Conservation (phyloP, 2,888 invertebrate species). For the Chloroclysta siterata region DNA sequence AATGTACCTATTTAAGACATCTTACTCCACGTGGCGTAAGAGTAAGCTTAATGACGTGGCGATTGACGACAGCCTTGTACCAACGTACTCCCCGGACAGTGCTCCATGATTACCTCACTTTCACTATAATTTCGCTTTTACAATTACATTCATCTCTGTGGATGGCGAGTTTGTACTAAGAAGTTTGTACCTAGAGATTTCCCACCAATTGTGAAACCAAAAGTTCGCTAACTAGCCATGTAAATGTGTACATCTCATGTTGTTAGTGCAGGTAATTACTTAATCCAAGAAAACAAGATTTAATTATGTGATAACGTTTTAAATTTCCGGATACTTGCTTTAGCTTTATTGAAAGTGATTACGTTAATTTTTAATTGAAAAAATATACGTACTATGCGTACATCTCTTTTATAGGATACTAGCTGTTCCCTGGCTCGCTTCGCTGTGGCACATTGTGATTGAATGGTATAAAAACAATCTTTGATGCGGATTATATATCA, state of each 20-base stretch:
- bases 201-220: conserved; percentile 43
- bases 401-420: too few species aligned
- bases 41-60: conserved; percentile 5
- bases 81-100: conserved; percentile 1
- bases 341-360: conserved; percentile 11
- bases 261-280: conserved; percentile 32
- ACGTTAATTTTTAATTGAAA: too few species aligned
- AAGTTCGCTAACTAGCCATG: conserved; percentile 32
- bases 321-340: conserved; percentile 19
- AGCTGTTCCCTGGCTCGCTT: too few species aligned
- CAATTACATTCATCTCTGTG: conserved; percentile 36
- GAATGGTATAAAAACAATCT: too few species aligned
- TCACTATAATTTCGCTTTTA: conserved; percentile 46
- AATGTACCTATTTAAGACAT: too few species aligned
- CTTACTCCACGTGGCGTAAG: too few species aligned
- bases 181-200: conserved; percentile 34
- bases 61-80: conserved; percentile 12
- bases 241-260: conserved; percentile 31
- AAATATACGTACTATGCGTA: too few species aligned
- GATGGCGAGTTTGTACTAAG: conserved; percentile 9
- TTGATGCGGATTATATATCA: too few species aligned
- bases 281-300: conserved; percentile 35
- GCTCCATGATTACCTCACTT: conserved; percentile 39
- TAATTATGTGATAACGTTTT: conserved; percentile 30
- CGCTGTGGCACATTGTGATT: too few species aligned